phyloP scores from a whole-genome alignment of 2,113 vertebrate species.

The Origma solitaria region DNA sequence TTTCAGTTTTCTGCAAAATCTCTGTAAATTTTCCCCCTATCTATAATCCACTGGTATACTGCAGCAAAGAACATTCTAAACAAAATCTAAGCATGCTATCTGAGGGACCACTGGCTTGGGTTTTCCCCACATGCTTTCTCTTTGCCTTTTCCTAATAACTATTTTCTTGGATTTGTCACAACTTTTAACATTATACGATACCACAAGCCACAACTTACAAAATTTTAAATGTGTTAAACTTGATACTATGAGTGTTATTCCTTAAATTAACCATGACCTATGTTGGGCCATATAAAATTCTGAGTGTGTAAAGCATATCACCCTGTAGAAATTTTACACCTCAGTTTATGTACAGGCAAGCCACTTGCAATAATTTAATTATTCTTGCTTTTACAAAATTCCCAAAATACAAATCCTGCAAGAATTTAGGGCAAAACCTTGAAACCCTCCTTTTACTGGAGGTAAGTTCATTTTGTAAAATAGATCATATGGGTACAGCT shows the following conservation, averaged over 20 bases:
- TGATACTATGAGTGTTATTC: not conserved
- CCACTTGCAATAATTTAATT: not conserved
- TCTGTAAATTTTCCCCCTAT: not conserved
- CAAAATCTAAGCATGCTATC: not conserved
- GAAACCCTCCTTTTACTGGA: not conserved
- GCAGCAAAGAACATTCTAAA: not conserved
- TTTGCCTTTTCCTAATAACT: not conserved
- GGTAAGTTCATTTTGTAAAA: not conserved
- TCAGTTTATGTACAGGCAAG: not conserved
- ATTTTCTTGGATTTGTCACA: not conserved
- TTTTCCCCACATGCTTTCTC: not conserved
- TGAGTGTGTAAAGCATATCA: not conserved
- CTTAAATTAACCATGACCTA: not conserved
- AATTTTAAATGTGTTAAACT: not conserved
- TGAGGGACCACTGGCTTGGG: not conserved
- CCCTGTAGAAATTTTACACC: not conserved
- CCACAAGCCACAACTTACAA: not conserved
- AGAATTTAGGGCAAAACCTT: not conserved
- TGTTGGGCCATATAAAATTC: not conserved
- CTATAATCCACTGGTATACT: not conserved
- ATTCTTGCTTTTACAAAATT: not conserved
- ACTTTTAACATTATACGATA: not conserved
- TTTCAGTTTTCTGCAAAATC: not conserved
- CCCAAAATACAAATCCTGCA: not conserved
- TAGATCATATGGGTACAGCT: not conserved